phyloP scores from a whole-genome alignment of 2,113 vertebrate species.

The Nothobranchius kuhntae region DNA sequence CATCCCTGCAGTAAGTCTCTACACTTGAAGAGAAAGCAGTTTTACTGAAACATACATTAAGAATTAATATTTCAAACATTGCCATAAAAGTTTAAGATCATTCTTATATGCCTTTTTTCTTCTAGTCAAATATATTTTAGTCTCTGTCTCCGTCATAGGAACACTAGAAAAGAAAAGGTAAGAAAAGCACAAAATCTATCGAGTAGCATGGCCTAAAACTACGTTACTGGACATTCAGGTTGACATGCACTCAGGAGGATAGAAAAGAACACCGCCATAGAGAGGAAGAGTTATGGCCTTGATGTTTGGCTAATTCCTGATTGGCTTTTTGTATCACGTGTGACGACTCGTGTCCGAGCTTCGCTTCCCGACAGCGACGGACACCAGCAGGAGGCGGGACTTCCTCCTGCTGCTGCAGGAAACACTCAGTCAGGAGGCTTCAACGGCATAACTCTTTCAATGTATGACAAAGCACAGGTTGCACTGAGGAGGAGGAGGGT shows the following conservation, averaged over 20 bases:
- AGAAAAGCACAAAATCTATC: slow-evolving; percentile 81
- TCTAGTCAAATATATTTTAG: slow-evolving; percentile 64
- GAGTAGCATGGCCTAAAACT: slow-evolving; percentile 82
- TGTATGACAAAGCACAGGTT: slow-evolving; percentile 55
- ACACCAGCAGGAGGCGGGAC: background rate
- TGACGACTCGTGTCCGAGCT: slow-evolving; percentile 13
- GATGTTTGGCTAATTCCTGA: slow-evolving; percentile 54
- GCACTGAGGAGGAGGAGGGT: slow-evolving; percentile 52
- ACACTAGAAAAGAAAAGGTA: slow-evolving; percentile 79
- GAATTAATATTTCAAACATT: slow-evolving; percentile 81
- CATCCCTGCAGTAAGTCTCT: slow-evolving; percentile 80
- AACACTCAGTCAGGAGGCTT: slow-evolving; percentile 23
- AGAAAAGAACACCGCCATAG: slow-evolving; percentile 70
- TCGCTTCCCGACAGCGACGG: slow-evolving; percentile 9
- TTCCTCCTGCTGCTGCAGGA: slow-evolving; percentile 1
- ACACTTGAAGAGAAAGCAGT: slow-evolving; percentile 78
- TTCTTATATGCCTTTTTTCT: slow-evolving; percentile 67
- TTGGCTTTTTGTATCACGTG: slow-evolving; percentile 23
- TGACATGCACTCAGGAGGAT: slow-evolving; percentile 82
- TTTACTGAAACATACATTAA: slow-evolving; percentile 83
- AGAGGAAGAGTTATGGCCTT: slow-evolving; percentile 58
- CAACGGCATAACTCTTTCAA: slow-evolving; percentile 49
- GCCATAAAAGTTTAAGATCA: slow-evolving; percentile 80
- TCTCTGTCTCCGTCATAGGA: slow-evolving; percentile 71
- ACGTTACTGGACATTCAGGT: slow-evolving; percentile 81